Base-by-base conservation (phyloP, 2,113 vertebrate genomes). In the Zingel zingel region DNA sequence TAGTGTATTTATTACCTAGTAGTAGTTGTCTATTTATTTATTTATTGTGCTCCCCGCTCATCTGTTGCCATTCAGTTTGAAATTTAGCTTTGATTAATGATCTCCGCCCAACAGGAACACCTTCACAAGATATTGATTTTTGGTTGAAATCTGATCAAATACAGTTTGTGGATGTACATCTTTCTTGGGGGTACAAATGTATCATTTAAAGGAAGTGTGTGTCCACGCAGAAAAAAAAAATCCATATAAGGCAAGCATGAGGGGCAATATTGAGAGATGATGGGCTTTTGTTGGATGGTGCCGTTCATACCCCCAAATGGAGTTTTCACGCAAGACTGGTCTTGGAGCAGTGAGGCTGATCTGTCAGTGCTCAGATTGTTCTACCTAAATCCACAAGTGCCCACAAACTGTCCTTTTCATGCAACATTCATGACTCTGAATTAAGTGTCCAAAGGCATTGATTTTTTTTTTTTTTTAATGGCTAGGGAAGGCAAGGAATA, bases 301-400 rank as follows among this genome's bases (percentile, higher is more conserved):
- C 25, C 23, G 61, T 64, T 86, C 81, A 43, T 83, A 68, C 23
- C 43, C 50, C 45, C 56, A 88, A 89, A 88, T 85, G 68, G 74
- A 84, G 72, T 86, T 86, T 90, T 89, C 86, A 91, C 63, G 43
- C 67, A 75, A 77, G 79, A 72, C 51, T 84, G 67, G n/a, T 43
- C 63, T 82, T 1, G 6, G 54, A 69, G 73, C 81, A 53, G 48
- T 2, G 43, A 54, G 47, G 63, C 66, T 70, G 76, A 77, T 79
- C 58, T 9, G 7, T 72, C 51, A 8, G 14, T 23, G 54, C 69
- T 70, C 64, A 14, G 72, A 64, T 25, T 74, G 78, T 79, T 87
- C 27, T 61, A 1, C 79, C 70, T 57, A 67, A 84, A 71, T 66
- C 76, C 77, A 70, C 83, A 71, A 71, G 51, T 61, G 62, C 48